Evolutionary conservation across 2,888 invertebrate species (phyloP).

Genomic region (Archips crataeganus): DNA sequence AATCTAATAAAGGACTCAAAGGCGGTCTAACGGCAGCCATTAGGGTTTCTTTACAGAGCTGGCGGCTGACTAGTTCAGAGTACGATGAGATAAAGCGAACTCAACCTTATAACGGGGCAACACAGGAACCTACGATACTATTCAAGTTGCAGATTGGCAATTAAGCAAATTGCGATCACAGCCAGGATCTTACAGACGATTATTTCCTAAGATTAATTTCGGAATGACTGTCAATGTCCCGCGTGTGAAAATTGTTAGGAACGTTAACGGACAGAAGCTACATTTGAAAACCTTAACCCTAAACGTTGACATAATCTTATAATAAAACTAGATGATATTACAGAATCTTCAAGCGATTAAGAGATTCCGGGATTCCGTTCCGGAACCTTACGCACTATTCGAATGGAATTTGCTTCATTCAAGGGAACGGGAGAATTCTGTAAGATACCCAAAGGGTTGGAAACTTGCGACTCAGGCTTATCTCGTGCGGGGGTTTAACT

Average conservation of each 20-base stretch:
- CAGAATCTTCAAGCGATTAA: neutral
- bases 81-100: neutral
- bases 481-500: constrained; percentile 13
- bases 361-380: constrained; percentile 6
- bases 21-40: constrained; percentile 34
- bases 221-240: neutral
- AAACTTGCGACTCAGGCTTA: constrained; percentile 22
- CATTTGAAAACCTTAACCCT: neutral
- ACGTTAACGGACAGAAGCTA: neutral
- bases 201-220: neutral
- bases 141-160: constrained; percentile 23
- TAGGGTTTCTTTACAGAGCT: constrained; percentile 35
- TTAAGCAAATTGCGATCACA: constrained; percentile 34
- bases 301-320: neutral
- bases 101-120: constrained; percentile 3
- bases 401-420: constrained; percentile 14
- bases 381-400: neutral
- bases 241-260: neutral
- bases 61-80: constrained; percentile 2
- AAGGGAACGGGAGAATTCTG: constrained; percentile 10
- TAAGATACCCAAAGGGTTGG: constrained; percentile 16
- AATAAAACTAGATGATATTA: neutral
- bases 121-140: neutral
- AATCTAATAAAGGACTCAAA: constrained; percentile 40
- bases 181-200: neutral